phyloP scores from a whole-genome alignment of 2,888 invertebrate genomes.

The Leistus spinibarbis region DNA sequence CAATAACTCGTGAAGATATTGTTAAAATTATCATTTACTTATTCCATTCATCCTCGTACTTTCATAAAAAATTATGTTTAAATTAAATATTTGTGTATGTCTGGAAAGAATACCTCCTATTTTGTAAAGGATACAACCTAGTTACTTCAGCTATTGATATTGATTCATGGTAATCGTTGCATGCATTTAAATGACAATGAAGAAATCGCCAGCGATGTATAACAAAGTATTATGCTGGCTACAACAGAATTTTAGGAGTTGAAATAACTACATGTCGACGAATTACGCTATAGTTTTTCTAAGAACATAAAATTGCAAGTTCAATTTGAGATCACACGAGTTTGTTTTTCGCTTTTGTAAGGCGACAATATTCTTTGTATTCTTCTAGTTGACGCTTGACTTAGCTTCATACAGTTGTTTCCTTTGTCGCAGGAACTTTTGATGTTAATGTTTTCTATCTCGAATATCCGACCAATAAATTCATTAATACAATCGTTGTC shows the following conservation, averaged over 20 bases:
- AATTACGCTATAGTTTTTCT: not conserved
- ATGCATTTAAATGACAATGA: too few relatives aligned
- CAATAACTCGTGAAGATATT: slow-evolving; percentile 8
- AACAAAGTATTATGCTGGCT: too few relatives aligned
- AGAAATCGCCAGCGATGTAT: too few relatives aligned
- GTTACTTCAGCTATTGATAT: too few relatives aligned
- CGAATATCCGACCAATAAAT: not conserved
- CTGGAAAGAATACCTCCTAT: too few relatives aligned
- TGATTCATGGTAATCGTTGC: too few relatives aligned
- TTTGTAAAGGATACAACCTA: too few relatives aligned
- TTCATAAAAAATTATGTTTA: too few relatives aligned
- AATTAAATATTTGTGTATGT: too few relatives aligned
- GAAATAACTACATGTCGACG: too few relatives aligned
- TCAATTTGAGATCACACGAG: not conserved
- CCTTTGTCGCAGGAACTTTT: slow-evolving; percentile 23
- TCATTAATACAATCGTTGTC: not conserved
- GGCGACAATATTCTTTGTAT: slow-evolving; percentile 13
- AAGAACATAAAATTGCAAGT: not conserved
- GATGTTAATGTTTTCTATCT: slow-evolving; percentile 19
- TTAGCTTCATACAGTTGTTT: slow-evolving; percentile 25
- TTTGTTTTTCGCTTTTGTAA: not conserved
- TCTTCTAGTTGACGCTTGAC: slow-evolving; percentile 22
- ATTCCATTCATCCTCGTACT: not conserved
- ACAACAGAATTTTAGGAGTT: too few relatives aligned
- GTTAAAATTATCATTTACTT: not conserved